Base-by-base conservation (phyloP, 2,888 invertebrate genomes). In the Julus scanicus region DNA sequence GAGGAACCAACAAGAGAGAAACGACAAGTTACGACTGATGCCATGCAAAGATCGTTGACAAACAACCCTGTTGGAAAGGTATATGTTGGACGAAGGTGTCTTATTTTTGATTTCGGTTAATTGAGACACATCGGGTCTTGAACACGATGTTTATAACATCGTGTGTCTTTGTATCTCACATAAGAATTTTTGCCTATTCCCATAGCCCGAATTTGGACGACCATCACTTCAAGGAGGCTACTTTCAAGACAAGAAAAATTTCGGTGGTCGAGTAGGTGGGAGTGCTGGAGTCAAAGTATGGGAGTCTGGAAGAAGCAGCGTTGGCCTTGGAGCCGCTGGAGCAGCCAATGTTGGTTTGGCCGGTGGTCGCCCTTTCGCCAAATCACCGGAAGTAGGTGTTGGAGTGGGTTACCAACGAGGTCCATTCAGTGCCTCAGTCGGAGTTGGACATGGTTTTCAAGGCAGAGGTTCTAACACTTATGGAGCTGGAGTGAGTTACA, bases 171-270 rank as follows among this genome's bases (percentile, higher is more conserved):
- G 29, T 29, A 29, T 44, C 29, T 37, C 6, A 48, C 9, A 11
- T 8, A 20, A 37, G 86, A 44, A 44, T 83, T 11, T 83, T 0
- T 83, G 6, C 83, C 8, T 83, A 39, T 80, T 80, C 11, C 29
- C n/a, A 37, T 29, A 88, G 89, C 88, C 88, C 87, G 86, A 87
- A 88, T 86, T 86, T 84, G 86, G 88, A 88, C 49, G 40, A 86
- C 86, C 86, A 48, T 37, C 44, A 37, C 6, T 86, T 3, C 57
- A 86, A 71, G 53, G 84, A 86, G 29, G 71, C 40, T 39, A 85
- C 39, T 87, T 63, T 29, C 84, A 86, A 13, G 40, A 80, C 83
- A 11, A 1, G 20, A 87, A 87, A 40, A 87, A 87, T 13, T 87
- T 87, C 87, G 87, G 87, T 37, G 87, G 71, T 80, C 44, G 80